Evolutionary conservation across 2,113 vertebrate genomes (phyloP), one percentile per base, ranked within the genome.

Genomic region (Oplegnathus fasciatus): DNA sequence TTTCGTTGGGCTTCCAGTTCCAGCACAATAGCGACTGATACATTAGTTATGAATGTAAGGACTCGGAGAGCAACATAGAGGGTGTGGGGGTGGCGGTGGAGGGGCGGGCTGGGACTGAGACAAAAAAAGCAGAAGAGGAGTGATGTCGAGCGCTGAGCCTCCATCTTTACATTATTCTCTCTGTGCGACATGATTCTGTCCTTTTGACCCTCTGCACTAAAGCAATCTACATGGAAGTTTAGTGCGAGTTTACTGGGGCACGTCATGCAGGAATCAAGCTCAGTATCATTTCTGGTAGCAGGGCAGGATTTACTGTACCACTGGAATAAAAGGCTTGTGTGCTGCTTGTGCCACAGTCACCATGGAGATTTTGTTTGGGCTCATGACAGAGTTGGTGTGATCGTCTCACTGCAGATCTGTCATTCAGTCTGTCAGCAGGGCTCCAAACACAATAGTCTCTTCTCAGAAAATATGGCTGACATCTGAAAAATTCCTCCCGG

Each of bases 281-380:
- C n/a, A 42, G 42, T 13, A 22, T 72, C 0, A 4, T 61, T 84
- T 78, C 32, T 69, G 26, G 71, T 32, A 22, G 54, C 66, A 34
- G 78, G 6, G 42, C 17, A 0, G 40, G 46, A 79, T 88, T 77
- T 67, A 80, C 76, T 76, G 66, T 57, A 69, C 62, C 0, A 0
- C 68, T 18, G 30, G 60, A 75, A 85, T 30, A 79, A 83, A 79
- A 67, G 54, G 26, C 80, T 66, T 9, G 20, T 74, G 61, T 66
- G 76, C 77, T 77, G 76, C 84, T 74, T 79, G 61, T 40, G 48
- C 72, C 52, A 18, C 87, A 34, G 78, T 92, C 91, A 24, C 86
- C 91, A 90, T 93, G 90, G 90, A 90, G 87, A 93, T 90, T 75
- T 73, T 64, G 73, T 92, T 91, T 90, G 75, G 88, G 86, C 89